Evolutionary conservation across 2,113 vertebrate genomes (phyloP).

Genomic region (Gavia stellata): DNA sequence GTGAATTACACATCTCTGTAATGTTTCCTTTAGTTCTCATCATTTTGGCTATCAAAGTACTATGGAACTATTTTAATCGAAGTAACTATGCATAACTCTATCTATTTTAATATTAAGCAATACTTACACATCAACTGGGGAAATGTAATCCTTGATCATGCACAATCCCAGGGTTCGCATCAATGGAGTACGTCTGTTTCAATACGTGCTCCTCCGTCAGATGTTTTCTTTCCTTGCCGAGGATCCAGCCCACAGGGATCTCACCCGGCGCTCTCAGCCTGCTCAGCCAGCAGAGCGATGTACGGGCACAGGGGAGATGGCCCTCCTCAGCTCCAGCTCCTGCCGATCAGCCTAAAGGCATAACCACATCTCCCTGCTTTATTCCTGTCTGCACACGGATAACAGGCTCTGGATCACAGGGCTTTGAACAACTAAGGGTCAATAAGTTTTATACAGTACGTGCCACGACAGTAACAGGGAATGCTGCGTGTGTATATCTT

Average conservation of each 20-base stretch:
- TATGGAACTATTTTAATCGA: not conserved
- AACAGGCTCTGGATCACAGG: not conserved
- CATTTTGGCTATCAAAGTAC: not conserved
- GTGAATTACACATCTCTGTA: not conserved
- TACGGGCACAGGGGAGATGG: not conserved
- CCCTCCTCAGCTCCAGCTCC: not conserved
- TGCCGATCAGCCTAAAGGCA: not conserved
- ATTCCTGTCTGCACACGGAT: not conserved
- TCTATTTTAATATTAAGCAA: not conserved
- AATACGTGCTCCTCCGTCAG: rapidly evolving
- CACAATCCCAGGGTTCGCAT: not conserved
- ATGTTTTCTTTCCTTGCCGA: not conserved
- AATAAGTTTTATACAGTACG: not conserved
- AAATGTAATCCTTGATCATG: not conserved
- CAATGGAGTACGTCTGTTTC: not conserved
- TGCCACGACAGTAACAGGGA: not conserved
- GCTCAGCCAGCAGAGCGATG: not conserved
- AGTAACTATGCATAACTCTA: not conserved
- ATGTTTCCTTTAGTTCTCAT: not conserved
- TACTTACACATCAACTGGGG: not conserved
- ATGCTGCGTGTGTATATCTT: not conserved
- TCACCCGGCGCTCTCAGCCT: rapidly evolving
- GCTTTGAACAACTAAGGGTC: not conserved
- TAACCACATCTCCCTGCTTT: not conserved
- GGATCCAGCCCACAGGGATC: rapidly evolving